Evolutionary conservation across 2,888 invertebrate species (phyloP), one percentile per base, ranked within the genome.

Genomic region (Hipparchia sbordonii): DNA sequence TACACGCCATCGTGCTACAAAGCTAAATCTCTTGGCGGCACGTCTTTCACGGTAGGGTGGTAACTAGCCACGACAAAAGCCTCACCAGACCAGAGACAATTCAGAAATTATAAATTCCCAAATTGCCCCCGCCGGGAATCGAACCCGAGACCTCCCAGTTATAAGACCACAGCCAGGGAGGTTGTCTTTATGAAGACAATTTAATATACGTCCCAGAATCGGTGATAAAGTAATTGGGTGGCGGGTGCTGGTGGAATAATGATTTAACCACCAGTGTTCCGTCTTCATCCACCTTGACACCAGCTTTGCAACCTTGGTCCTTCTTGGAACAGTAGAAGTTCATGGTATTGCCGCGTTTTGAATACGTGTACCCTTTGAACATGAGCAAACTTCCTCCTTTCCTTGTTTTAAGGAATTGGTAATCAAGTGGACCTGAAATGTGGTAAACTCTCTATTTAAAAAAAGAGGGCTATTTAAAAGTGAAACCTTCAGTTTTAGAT

Each of bases 281-380:
- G 0, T 74, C 54, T 2, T 67, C n/a, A 13, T 76, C 69, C 0
- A 85, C 39, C 54, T 74, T 82, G 5, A 85, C 71, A 39, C 74
- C 70, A 0, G 81, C 84, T 72, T 76, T 82, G 67, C 85, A 86
- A 4, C 82, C 82, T 2, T 67, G 65, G 13, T 80, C 72, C 71
- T 82, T 82, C 66, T 82, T 84, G 0, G 86, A 85, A 60, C 85
- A 85, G 68, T 84, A 83, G 61, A 78, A 86, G 57, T 77, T 77
- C 46, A 46, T 63, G 2, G 77, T 72, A 12, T 67, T 66, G n/a
- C 75, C 69, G n/a, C 79, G 78, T 68, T 79, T 80, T 0, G 80
- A 83, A 71, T 79, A 85, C 0, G 84, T 84, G 67, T 80, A 84
- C 0, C 78, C 78, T 5, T 81, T 71, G n/a, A 77, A 75, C 82